Evolutionary conservation across 2,113 vertebrate genomes (phyloP), one percentile per base, ranked within the genome.

Genomic region (Silurus asotus): DNA sequence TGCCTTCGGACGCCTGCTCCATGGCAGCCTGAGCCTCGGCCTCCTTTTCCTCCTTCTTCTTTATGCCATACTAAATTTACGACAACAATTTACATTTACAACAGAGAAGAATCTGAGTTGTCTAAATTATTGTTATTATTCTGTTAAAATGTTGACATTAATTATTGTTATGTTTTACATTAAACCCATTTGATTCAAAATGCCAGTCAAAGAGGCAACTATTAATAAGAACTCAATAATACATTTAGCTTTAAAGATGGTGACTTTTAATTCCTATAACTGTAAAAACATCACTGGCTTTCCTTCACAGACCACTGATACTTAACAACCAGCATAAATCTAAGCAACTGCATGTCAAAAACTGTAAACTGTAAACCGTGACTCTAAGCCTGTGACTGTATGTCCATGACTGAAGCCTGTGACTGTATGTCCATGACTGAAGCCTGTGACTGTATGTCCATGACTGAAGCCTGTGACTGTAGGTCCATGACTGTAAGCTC

Each of bases 1-100:
- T 99, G 65, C 97, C 97, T 93, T 99, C 98, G 0, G 96, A 93
- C 48, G 96, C 96, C 89, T 97, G 97, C 94, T 99, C 98, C 96
- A 99, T 93, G 0, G 97, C 97, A 0, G 98, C 98, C 79, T 97
- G 96, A 4, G 97, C 97, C 91, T 99, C 98, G 0, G 98, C 97
- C 90, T 99, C 98, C 3, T 96, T 97, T 91, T 99, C 98, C 90
- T 99, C 98, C 94, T 96, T 98, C 95, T 98, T 99, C 95, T 99
- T 99, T 91, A 99, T 97, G 72, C 98, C 98, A 0, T 99, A 99
- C 98, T 99, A 91, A 89, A 72, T 19, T 67, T 48, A 56, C 8
- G 93, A 6, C 94, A 93, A 86, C 25, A 84, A 15, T 95, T 94
- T 37, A 37, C 37, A 37, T 37, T 37, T 37, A 37, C 37, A 37